These are phyloP conservation scores for Troides helena DNA, from an alignment of 2,888 invertebrate species.

Conservation along the genomic window DNA sequence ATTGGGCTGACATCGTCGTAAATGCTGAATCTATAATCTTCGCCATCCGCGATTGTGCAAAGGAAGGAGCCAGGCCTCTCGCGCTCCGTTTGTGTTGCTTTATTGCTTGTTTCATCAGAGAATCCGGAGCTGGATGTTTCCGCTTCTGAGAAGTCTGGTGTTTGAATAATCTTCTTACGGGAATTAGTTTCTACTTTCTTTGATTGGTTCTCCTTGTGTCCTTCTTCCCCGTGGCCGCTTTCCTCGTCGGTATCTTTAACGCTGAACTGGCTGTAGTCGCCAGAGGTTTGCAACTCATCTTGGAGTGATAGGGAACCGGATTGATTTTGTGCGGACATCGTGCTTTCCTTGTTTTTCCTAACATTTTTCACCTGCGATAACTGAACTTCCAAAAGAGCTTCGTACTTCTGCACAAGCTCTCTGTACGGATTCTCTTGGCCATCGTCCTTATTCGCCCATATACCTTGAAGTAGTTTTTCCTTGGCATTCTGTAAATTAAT, in stretches of 20 bases:
- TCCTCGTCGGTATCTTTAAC: conserved; percentile 83
- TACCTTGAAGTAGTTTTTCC: conserved; percentile 75
- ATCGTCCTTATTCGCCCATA: conserved; percentile 76
- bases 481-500: conserved; percentile 67
- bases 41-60: conserved; percentile 91
- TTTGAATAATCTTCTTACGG: conserved; percentile 83
- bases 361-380: conserved; percentile 81
- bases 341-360: conserved; percentile 60
- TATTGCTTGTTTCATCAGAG: conserved; percentile 91
- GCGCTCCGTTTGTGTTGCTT: conserved; percentile 89
- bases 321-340: conserved; percentile 55
- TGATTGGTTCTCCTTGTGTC: conserved; percentile 71
- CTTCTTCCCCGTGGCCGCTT: conserved; percentile 81
- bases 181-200: conserved; percentile 66
- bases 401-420: conserved; percentile 91
- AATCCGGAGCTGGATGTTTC: conserved; percentile 92
- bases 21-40: conserved; percentile 91
- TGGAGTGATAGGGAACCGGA: conserved; percentile 80
- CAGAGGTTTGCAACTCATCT: conserved; percentile 88
- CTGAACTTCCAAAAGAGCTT: conserved; percentile 89
- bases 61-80: conserved; percentile 89
- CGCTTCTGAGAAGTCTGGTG: conserved; percentile 91
- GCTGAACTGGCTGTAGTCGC: conserved; percentile 84
- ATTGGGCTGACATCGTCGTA: conserved; percentile 89
- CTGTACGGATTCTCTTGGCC: conserved; percentile 86